phyloP scores from a whole-genome alignment of 2,888 invertebrate genomes.

The Aspidapion aeneum region DNA sequence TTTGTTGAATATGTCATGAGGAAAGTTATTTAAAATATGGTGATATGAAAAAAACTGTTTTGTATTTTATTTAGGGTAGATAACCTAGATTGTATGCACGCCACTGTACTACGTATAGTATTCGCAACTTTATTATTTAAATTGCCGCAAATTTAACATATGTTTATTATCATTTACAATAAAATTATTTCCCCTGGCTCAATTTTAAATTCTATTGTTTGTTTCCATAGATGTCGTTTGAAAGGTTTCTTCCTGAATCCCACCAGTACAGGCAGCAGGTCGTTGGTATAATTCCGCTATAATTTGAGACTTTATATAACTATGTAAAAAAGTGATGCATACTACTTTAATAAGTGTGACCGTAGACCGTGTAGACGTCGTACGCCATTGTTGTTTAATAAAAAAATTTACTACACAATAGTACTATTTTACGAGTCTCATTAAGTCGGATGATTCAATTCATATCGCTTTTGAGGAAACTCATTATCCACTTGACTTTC shows the following conservation, averaged over 20 bases:
- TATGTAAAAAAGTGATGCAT: neutral
- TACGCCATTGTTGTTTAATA: slow-evolving; percentile 21
- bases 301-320: neutral
- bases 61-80: too few relatives aligned
- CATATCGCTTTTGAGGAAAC: slow-evolving; percentile 3
- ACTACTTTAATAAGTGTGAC: neutral
- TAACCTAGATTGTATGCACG: too few relatives aligned
- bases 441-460: slow-evolving; percentile 18
- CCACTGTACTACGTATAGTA: too few relatives aligned
- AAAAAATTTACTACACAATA: slow-evolving; percentile 25
- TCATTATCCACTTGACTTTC: neutral
- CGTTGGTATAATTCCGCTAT: neutral
- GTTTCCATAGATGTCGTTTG: neutral
- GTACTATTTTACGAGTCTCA: slow-evolving; percentile 19
- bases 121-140: neutral
- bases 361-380: slow-evolving; percentile 4
- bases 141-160: neutral
- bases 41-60: too few relatives aligned
- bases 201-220: neutral
- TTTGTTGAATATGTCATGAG: too few relatives aligned
- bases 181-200: neutral
- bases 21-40: too few relatives aligned
- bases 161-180: neutral
- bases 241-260: neutral
- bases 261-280: too few relatives aligned